Evolutionary conservation across 2,113 vertebrate genomes (phyloP), one percentile per base, ranked within the genome.

Genomic region (Nycticorax nycticorax): DNA sequence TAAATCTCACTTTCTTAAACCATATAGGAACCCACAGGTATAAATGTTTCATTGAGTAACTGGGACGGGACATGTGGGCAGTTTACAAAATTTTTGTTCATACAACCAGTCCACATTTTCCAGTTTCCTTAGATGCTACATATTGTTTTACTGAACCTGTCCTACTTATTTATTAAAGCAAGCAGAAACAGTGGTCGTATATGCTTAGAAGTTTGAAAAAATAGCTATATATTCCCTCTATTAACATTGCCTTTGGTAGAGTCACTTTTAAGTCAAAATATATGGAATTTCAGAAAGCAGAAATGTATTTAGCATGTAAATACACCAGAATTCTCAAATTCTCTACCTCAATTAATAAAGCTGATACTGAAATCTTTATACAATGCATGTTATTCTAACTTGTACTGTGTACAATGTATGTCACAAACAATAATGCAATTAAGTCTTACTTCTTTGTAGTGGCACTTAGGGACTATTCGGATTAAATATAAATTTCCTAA

Each of bases 401-500:
- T 73, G 77, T 55, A 79, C 45, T 73, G 82, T 48, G 79, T 62
- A 83, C 20, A 88, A 60, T 56, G 15, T 63, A 85, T 48, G 57
- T 89, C 93, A 90, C 45, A 93, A 89, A 89, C 71, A 85, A 92
- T 76, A 89, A 89, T 30, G 88, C 75, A 94, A 92, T 91, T 62
- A 95, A 89, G 78, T 83, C 67, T 77, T 80, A 66, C 24, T 56
- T 73, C 87, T 95, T 93, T 94, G 74, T 92, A 94, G 62, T 85
- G 74, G 50, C 75, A 93, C 90, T 83, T 69, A 66, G 66, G 83
- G 93, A 94, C 74, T 88, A 60, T 92, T 89, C 94, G 32, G 85
- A 94, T 91, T 92, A 89, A 95, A 96, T 91, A 95, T 75, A 94
- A 79, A 95, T 90, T 92, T 97, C 59, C 63, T 94, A 95, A 96